A percentile compares a stretch with the other conserved stretches of the same genome.
Evolutionary conservation across 1,140 invertebrate genomes (phyloP).

Genomic region (Cherax quadricarinatus): DNA sequence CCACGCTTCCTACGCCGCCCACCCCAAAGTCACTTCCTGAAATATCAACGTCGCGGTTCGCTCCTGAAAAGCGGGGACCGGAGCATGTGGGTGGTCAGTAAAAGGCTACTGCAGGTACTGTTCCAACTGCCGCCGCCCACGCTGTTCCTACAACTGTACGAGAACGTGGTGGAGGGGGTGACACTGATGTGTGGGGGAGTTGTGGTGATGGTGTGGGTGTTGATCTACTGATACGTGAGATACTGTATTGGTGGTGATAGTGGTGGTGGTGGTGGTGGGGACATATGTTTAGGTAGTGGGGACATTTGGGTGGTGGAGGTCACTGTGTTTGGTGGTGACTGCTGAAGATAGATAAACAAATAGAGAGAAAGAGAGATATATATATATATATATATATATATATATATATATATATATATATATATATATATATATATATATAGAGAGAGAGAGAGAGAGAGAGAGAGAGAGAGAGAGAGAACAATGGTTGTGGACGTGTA

Average conservation of each 20-base stretch:
- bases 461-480: too few species aligned
- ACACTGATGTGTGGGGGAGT: background rate
- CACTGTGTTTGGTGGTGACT: too few species aligned
- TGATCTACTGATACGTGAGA: background rate
- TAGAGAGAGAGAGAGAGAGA: too few species aligned
- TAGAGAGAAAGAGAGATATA: too few species aligned
- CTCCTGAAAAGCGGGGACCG: constrained; percentile 9
- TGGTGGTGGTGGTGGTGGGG: too few species aligned
- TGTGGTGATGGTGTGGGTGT: background rate
- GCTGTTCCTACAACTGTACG: background rate
- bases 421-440: too few species aligned
- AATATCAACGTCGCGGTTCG: constrained; percentile 15
- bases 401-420: too few species aligned
- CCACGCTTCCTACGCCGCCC: background rate
- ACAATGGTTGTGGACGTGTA: too few species aligned
- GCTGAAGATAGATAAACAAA: too few species aligned
- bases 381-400: too few species aligned
- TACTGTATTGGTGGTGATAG: background rate
- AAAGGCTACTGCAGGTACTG: background rate
- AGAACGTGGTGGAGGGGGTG: background rate
- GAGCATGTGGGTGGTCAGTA: background rate
- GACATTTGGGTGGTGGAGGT: too few species aligned
- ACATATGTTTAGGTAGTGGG: too few species aligned
- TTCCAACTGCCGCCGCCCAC: background rate
- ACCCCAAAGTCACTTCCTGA: constrained; percentile 3